Evolutionary conservation across 2,797 vertebrate species (phyloP), one percentile per base, ranked within the genome.

Genomic region (Falco rusticolus): DNA sequence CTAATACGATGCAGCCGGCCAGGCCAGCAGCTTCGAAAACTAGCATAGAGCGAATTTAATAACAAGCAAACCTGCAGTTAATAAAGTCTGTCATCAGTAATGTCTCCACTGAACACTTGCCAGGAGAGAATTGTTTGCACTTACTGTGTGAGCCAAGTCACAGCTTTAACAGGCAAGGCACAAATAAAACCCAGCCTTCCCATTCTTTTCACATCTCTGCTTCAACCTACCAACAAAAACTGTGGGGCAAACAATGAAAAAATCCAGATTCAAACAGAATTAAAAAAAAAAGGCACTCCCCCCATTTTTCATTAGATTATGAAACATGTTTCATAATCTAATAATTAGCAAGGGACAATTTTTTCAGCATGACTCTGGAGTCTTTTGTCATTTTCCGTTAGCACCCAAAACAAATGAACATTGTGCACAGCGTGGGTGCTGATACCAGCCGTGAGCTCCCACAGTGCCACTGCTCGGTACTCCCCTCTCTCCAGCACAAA

Each of bases 21-120:
- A 87, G 91, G 96, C 93, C 94, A 94, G 96, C 95, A 94, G 91
- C 96, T 94, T 93, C 56, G 39, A 95, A 94, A 96, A 95, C 85
- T 48, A 69, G 93, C 94, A 65, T 20, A 88, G 90, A 90, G 93
- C 3, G 39, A 95, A 94, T 94, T 94, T 94, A 97, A 96, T 96
- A 95, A 93, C 90, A 61, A 78, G 91, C 86, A 94, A 96, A 96
- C 91, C 96, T 96, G 96, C 96, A 95, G 94, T 96, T 96, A 96
- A 96, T 96, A 96, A 97, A 96, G 89, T 90, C 94, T 97, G 96
- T 96, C 96, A 97, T 94, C 96, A 96, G 94, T 84, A 96, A 96
- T 95, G 94, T 96, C 96, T 93, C 94, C 64, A 43, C 90, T 95
- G 96, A 96, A 95, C 74, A 2, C 93, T 96, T 81, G 95, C 96